Base-by-base conservation (phyloP, 2,888 invertebrate genomes). In the Mythimna loreyi region DNA sequence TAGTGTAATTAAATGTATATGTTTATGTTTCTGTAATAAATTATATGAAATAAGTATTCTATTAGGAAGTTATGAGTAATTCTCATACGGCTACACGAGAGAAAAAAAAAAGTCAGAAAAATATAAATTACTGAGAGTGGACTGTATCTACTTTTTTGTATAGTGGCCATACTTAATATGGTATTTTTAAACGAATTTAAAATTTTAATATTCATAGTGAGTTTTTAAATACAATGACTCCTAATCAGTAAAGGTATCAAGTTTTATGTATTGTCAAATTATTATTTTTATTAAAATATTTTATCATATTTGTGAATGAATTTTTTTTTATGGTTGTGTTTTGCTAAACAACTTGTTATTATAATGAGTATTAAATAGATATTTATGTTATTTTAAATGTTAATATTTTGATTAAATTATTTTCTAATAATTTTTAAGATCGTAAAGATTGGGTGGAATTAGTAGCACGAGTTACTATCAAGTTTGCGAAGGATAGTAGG, bases 231-330 rank as follows among this genome's bases (percentile, higher is more conserved):
- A 70, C 61, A 67, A 72, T 74, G 28, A 21, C 40, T 52, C 13
- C 7, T 50, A 56, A 62, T 70, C 43, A 21, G 56, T 2, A 49
- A 4, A 64, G 25, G 45, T 69, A 74, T 80, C 56, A 40, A 72
- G 25, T 76, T 80, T 75, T 52, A 75, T 63, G 60, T 66, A 23
- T 60, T 61, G 8, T 59, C 43, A 56, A 60, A 21, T 36, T 67
- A 50, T 40, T 3, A 16, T 43, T 33, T 30, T 21, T 45, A 73
- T 72, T 43, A 30, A 23, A 63, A 62, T 55, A 53, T 64, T 58
- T 79, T 78, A 28, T 13, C 66, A 79, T 80, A 57, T 69, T 76
- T 62, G 55, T 76, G 63, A 76, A 79, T 73, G 73, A 69, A 68
- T 59, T n/a, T 58, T 59, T 53, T 28, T 9, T 16, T 2, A 43